Evolutionary conservation across 2,797 vertebrate species (phyloP).

Genomic region (Spondyliosoma cantharus): DNA sequence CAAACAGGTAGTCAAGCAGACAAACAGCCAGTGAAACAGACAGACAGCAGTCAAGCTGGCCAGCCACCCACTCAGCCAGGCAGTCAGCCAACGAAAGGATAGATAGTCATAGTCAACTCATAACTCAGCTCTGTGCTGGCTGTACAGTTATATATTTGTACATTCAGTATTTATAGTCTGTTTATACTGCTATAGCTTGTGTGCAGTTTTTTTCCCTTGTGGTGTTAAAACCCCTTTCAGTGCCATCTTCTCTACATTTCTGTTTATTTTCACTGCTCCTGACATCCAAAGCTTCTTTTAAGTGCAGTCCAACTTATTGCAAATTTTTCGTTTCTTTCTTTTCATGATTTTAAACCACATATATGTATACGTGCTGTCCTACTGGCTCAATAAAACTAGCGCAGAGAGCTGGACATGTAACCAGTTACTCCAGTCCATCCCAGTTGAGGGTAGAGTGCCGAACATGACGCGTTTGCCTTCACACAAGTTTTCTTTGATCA

Average conservation of each 20-base stretch:
- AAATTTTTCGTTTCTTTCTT: not conserved
- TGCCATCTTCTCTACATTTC: slow-evolving; percentile 38
- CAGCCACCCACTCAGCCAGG: slow-evolving; percentile 71
- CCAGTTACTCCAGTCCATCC: slow-evolving; percentile 7
- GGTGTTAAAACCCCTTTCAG: slow-evolving; percentile 40
- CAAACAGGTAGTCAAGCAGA: slow-evolving; percentile 58
- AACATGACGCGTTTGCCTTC: slow-evolving; percentile 22
- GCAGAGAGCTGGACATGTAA: slow-evolving; percentile 7
- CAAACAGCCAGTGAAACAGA: slow-evolving; percentile 34
- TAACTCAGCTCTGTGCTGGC: slow-evolving; percentile 48
- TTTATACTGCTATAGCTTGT: slow-evolving; percentile 48
- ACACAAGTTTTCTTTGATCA: slow-evolving; percentile 51
- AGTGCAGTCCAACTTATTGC: slow-evolving; percentile 6
- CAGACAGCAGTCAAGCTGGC: slow-evolving; percentile 56
- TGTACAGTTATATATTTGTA: slow-evolving; percentile 57
- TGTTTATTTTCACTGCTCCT: slow-evolving; percentile 46
- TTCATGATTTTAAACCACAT: not conserved
- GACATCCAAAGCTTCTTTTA: slow-evolving; percentile 40
- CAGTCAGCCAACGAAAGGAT: slow-evolving; percentile 60
- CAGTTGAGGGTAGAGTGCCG: slow-evolving; percentile 11
- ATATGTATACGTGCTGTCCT: not conserved
- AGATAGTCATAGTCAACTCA: slow-evolving; percentile 60
- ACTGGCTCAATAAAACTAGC: slow-evolving; percentile 18
- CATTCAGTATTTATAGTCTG: slow-evolving; percentile 71
- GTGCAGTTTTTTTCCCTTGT: slow-evolving; percentile 32